Base-by-base conservation (phyloP, 2,113 vertebrate genomes). In the Trematocara unimaculatum region DNA sequence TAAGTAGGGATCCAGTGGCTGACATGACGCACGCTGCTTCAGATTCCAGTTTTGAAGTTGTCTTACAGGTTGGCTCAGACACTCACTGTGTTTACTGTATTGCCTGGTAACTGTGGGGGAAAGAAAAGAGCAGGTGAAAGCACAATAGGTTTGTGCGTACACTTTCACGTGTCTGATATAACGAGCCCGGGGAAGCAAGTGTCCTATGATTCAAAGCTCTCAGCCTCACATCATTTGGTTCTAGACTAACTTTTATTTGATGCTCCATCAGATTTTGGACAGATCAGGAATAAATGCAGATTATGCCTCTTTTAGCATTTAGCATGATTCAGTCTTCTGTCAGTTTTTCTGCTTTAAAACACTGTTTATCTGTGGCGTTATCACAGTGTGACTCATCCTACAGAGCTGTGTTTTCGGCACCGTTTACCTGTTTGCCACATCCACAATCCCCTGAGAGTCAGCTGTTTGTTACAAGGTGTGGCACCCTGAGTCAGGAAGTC, bases 381-480 rank as follows among this genome's bases (percentile, higher is more conserved):
- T 18, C 17, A 74, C 4, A 38, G 13, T 70, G 58, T n/a, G 33
- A 20, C 79, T 55, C 40, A 72, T 42, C 20, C 40, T 8, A 23
- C 20, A 26, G 14, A 74, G 23, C 23, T 29, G 23, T 74, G 9
- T 74, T 74, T 74, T 49, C 6, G 1, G 70, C 26, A 17, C 23
- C 17, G 42, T 74, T 74, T 49, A 49, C 23, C 70, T 47, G 70
- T 74, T 74, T 47, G 77, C 31, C 78, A 40, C 51, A 74, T 72
- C 31, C 20, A 26, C 3, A 5, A 49, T 58, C 64, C 7, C 15
- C 38, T 15, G 83, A 78, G 74, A 81, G 51, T 58, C 79, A 42
- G 26, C 40, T 84, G 81, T 87, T 80, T 67, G 81, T 70, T 38
- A 15, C 42, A 74, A 81, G 83, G 72, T 80, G 89, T 87, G 83